Evolutionary conservation across 2,797 vertebrate species (phyloP), one percentile per base, ranked within the genome.

Genomic region (Psittacula derbiana): DNA sequence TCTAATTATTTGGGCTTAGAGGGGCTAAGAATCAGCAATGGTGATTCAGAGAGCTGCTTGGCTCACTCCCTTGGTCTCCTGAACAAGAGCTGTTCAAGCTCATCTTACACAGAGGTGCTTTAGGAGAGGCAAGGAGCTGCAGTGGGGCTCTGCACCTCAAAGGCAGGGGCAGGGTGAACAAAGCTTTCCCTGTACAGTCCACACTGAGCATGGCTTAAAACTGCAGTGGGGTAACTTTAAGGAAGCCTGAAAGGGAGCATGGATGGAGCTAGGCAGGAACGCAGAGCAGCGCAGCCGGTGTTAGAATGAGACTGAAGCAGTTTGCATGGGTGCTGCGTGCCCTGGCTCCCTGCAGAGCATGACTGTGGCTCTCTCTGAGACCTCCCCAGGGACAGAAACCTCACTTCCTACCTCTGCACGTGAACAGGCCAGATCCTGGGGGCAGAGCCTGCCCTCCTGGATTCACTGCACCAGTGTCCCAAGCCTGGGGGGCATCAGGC

Each of bases 251-350:
- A 40, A 23, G 41, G 27, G 38, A 86, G 50, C 2, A 0, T 0
- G 4, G 76, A 28, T 17, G 25, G 28, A 25, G 33, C 38, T n/a
- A 50, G 17, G 43, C 7, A 13, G 53, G 47, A 67, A 25, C 16
- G 8, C 15, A 25, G 55, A 60, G 60, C 8, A 1, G 9, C 1
- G 1, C 69, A 60, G 64, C 69, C 55, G 3, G 30, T 0, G 0
- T 20, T 11, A 49, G 53, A 8, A 8, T 2, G 1, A 2, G 1
- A 2, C 53, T 11, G 69, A n/a, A 15, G 47, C 2, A 8, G 66
- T 17, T 67, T 40, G 28, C 10, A 2, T 1, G 24, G 60, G 36
- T 13, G 58, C 86, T 55, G 28, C 10, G 0, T 47, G 27, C n/a
- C 50, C n/a, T 57, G 53, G 23, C n/a, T 64, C 38, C 31, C 58